A percentile compares a stretch with the other conserved stretches of the same genome.
These are phyloP conservation scores for Stramonita haemastoma DNA, from an alignment of 2,888 invertebrate species.

Conservation along the genomic window DNA sequence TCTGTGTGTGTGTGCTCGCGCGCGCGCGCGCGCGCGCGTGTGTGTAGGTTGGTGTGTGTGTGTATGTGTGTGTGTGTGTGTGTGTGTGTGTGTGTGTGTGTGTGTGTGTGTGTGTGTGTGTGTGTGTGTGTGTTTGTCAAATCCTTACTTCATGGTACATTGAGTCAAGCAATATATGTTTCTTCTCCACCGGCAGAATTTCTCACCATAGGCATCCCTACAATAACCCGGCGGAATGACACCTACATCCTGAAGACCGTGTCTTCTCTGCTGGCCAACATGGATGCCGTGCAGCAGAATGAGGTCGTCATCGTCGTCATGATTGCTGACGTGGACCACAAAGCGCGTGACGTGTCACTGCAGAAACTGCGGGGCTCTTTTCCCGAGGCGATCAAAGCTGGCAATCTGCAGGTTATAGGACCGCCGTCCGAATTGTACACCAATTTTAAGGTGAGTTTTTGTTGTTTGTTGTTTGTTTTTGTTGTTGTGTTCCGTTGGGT, in stretches of 20 bases:
- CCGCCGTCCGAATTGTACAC: conserved; percentile 51
- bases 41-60: too few species aligned
- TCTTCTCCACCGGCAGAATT: conserved; percentile 64
- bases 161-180: too few species aligned
- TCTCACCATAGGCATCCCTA: conserved; percentile 78
- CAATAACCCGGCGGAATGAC: conserved; percentile 73
- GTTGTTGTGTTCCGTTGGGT: not conserved
- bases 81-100: not conserved
- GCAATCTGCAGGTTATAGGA: conserved; percentile 75
- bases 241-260: conserved; percentile 76
- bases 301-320: conserved; percentile 75
- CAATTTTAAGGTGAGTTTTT: conserved; percentile 35
- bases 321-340: conserved; percentile 75
- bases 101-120: not conserved
- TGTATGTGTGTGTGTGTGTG: too few species aligned
- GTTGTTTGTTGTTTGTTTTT: not conserved
- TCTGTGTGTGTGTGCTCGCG: too few species aligned
- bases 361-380: conserved; percentile 55
- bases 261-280: conserved; percentile 73
- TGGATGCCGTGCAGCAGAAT: conserved; percentile 67
- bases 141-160: too few species aligned
- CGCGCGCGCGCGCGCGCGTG: too few species aligned
- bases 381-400: conserved; percentile 48
- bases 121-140: not conserved
- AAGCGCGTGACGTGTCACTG: conserved; percentile 57